phyloP scores from a whole-genome alignment of 2,797 vertebrate genomes.

The Hirundo rustica region DNA sequence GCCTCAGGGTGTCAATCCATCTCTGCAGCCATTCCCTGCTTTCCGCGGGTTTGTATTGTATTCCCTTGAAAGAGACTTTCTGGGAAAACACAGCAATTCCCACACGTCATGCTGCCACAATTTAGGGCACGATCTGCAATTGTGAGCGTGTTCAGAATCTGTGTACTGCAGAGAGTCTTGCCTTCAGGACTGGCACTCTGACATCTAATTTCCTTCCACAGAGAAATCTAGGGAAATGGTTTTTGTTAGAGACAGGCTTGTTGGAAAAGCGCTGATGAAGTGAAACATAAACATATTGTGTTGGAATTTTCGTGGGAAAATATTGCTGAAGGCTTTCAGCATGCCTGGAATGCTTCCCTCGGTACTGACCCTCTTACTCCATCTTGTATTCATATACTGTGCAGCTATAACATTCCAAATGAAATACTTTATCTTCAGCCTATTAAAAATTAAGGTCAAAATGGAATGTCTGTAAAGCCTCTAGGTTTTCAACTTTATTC shows the following conservation, averaged over 20 bases:
- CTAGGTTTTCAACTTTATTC: background rate
- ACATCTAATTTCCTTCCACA: conserved; percentile 32
- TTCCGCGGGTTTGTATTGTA: background rate
- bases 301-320: conserved; percentile 47
- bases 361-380: background rate
- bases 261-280: conserved; percentile 39
- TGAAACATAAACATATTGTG: conserved; percentile 38
- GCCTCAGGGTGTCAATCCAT: background rate
- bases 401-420: background rate
- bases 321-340: conserved; percentile 12
- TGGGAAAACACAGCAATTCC: conserved; percentile 33
- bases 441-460: background rate
- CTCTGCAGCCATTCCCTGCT: background rate
- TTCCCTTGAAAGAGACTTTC: conserved; percentile 2
- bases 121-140: background rate
- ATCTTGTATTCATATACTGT: background rate
- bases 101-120: background rate
- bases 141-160: background rate
- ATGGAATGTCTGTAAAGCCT: background rate
- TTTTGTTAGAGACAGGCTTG: background rate
- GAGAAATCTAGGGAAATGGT: background rate
- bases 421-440: background rate
- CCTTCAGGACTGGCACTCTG: conserved; percentile 21
- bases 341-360: background rate
- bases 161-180: background rate